Evolutionary conservation across 1,140 invertebrate species (phyloP).

Genomic region (Vollenhovia emeryi): DNA sequence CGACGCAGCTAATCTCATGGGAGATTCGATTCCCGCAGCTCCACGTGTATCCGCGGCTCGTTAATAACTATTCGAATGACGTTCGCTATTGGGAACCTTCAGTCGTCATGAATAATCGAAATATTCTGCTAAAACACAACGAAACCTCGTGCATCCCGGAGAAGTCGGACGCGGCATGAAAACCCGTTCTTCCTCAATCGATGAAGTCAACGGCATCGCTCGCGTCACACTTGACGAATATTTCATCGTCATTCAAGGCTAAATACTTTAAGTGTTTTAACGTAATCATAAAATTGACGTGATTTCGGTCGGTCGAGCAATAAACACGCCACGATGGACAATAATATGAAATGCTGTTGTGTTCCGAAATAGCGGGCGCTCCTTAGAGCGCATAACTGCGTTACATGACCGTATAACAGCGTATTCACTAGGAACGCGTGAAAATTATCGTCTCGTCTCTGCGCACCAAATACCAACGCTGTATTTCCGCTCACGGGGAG

Average conservation of each 20-base stretch:
- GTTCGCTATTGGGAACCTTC: constrained; percentile 43
- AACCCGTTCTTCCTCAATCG: constrained; percentile 56
- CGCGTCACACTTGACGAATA: constrained; percentile 11
- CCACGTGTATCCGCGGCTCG: constrained; percentile 43
- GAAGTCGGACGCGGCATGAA: constrained; percentile 30
- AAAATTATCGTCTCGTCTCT: constrained; percentile 1
- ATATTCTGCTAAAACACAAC: constrained; percentile 62
- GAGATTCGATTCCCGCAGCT: constrained; percentile 45
- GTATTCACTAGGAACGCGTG: not conserved
- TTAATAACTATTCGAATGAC: constrained; percentile 58
- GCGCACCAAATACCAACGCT: not conserved
- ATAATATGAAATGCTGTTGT: not conserved
- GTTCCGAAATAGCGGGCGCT: not conserved
- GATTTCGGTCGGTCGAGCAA: not conserved
- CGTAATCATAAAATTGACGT: constrained; percentile 49
- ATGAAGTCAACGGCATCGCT: constrained; percentile 47
- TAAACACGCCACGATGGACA: not conserved
- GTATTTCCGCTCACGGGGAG: constrained; percentile 1
- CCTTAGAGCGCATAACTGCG: constrained; percentile 17
- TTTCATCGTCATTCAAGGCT: constrained; percentile 40
- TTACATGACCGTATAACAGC: constrained; percentile 7
- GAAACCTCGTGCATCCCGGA: constrained; percentile 52
- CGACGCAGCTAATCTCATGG: constrained; percentile 40
- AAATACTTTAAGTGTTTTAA: constrained; percentile 55
- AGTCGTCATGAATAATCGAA: constrained; percentile 71